Base-by-base conservation (phyloP, 2,888 invertebrate genomes). In the Aricia artaxerxes region DNA sequence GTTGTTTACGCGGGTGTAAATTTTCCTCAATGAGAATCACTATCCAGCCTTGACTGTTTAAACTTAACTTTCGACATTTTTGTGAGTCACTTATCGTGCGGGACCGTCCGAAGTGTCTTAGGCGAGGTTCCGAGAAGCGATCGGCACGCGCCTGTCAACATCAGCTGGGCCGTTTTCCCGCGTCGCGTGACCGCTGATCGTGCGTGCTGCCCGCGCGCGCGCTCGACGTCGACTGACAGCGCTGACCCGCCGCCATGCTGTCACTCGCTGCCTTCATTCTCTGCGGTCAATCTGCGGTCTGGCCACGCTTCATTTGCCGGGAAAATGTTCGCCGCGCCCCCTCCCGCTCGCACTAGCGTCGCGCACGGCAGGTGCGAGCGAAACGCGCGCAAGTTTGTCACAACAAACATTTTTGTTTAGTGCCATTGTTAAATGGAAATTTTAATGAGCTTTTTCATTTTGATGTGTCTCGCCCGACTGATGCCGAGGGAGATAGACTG, bases 241-340 rank as follows among this genome's bases (percentile, higher is more conserved):
- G 94, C 94, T 94, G 92, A 92, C 85, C 88, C 88, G 93, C 92
- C 92, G 94, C 94, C 94, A 94, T 93, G 90, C 94, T 94, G 93
- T 93, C 94, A 94, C 92, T 93, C 91, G 92, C 91, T 93, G 93
- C 94, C 91, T 94, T 93, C 94, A 93, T 92, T 92, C 93, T 93
- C 94, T 94, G 94, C 92, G 94, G 94, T 94, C 94, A 94, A 94
- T 94, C 94, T 95, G 95, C 90, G 95, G 95, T 94, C 90, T 92
- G 88, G 93, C 93, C 94, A 94, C 91, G 94, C 93, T 94, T 94
- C 95, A 94, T 95, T 95, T 95, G 94, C 92, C 91, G 92, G 92
- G 94, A 94, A 95, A 95, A 94, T 94, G 92, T 89, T 88, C 88
- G 87, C 82, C 85, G 82, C 83, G 84, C 86, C 83, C 49, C 86